Evolutionary conservation across 2,113 vertebrate genomes (phyloP), one percentile per base, ranked within the genome.

Genomic region (Procavia capensis): DNA sequence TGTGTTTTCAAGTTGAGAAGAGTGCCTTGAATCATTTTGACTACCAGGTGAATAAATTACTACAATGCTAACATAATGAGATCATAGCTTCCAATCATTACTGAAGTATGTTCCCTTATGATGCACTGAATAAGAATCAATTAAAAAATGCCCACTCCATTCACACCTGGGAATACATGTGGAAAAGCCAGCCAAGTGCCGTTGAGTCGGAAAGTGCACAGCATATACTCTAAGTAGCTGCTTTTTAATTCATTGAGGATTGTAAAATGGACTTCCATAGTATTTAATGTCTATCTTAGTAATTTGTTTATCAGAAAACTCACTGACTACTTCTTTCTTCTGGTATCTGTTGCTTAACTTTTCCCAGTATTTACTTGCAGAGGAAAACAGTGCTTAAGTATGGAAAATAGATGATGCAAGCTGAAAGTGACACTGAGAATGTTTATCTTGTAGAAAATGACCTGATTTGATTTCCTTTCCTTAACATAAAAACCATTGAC

Each of bases 21-120:
- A 78, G 13, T 91, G 41, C 82, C 45, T 96, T 92, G 76, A 31
- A 34, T 89, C 78, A 95, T 95, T 90, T 88, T 93, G 59, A 87
- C 68, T 90, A 31, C 5, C 2, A 0, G 54, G 0, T 11, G 4
- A 61, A 85, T 68, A 2, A n/a, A 16, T 89, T 64, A 25, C 24
- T 92, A 2, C 50, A 39, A 86, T 66, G 7, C 27, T 31, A 59
- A 29, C 29, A 36, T 88, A 72, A 88, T 96, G 96, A 75, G 89
- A 97, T 76, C 87, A 88, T 22, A 88, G 34, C 78, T 94, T 2
- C 43, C 47, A 92, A 94, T 79, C 2, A 0, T 70, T 92, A 94
- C 72, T 72, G 59, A 80, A 68, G 34, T n/a, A 90, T 94, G 10
- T 94, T 84, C 88, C 50, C 88, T 92, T 83, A 13, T 5, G 1